Evolutionary conservation across 2,797 vertebrate genomes (phyloP), one percentile per base, ranked within the genome.

Genomic region (Chiroxiphia lanceolata): DNA sequence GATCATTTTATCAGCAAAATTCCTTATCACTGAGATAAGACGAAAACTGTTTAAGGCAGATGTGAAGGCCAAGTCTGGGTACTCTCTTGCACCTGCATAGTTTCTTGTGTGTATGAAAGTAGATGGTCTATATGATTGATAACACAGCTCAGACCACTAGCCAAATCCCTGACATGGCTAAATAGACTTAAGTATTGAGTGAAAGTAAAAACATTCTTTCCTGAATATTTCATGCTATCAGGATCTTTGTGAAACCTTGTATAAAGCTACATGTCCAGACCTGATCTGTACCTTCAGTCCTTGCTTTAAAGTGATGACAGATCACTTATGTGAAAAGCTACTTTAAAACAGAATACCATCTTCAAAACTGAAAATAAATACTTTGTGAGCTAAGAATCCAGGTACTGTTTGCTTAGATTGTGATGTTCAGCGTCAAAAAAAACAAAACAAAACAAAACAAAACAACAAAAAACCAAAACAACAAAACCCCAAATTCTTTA

Each of bases 161-260:
- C 29, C 89, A 70, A 92, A 80, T 42, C 89, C 75, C 25, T 92
- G 75, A 70, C 29, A 15, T 76, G 44, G 87, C 83, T 77, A 79
- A 95, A 84, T 29, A 85, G 68, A 82, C 36, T 57, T 50, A 71
- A 50, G 45, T 48, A 64, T 12, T 54, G 38, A 64, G 38, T 70
- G 56, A 89, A 93, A 95, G 68, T 91, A 81, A 90, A 90, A 95
- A 80, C 53, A 90, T 38, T 68, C 26, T 87, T 94, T 93, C 83
- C 60, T 47, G 53, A 80, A 79, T 77, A 95, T 84, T 83, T 94
- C 53, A 83, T 53, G 40, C 33, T 68, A 45, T 64, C 68, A n/a
- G 33, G 45, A 93, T 85, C 48, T 93, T 78, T 75, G 64, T 38
- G 60, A 94, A 71, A 85, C 64, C 33, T 87, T 77, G 78, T 76